A percentile compares a stretch with the other conserved stretches of the same genome.
Conservation (phyloP, 2,797 vertebrate species). For the Emydoidea blandingii region DNA sequence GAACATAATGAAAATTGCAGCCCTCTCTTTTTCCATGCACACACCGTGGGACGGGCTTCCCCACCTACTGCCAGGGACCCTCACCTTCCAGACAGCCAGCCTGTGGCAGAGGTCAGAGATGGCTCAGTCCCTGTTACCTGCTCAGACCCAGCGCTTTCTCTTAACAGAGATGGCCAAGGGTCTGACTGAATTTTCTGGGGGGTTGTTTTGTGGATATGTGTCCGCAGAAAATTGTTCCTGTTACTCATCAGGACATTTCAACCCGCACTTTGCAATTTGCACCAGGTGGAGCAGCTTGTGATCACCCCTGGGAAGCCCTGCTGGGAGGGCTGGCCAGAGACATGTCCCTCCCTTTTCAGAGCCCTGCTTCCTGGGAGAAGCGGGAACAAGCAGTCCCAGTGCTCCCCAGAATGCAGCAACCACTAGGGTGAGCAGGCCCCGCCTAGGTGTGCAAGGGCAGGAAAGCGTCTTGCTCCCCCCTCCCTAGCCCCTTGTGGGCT, state of each 20-base stretch:
- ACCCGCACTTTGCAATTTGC: not conserved
- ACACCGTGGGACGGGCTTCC: not conserved
- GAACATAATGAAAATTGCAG: not conserved
- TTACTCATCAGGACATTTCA: not conserved
- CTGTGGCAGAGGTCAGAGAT: not conserved
- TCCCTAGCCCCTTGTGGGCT: not conserved
- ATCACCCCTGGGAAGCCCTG: not conserved
- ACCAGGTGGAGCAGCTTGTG: not conserved
- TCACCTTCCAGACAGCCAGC: not conserved
- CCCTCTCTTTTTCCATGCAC: conserved; percentile 11
- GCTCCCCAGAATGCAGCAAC: not conserved
- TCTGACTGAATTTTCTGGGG: accelerated
- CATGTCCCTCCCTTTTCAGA: not conserved
- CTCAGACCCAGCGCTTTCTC: not conserved
- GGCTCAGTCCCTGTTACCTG: accelerated
- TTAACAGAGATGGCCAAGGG: not conserved
- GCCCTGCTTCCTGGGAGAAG: not conserved
- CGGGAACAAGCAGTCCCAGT: not conserved
- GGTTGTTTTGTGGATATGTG: not conserved
- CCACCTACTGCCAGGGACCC: not conserved
- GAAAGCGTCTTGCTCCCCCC: not conserved
- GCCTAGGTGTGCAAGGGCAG: not conserved
- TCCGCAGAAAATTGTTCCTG: not conserved
- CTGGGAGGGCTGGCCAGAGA: not conserved
- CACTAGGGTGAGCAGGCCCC: not conserved